Conservation (phyloP, 2,888 invertebrate species). For the Leucophenga montana region DNA sequence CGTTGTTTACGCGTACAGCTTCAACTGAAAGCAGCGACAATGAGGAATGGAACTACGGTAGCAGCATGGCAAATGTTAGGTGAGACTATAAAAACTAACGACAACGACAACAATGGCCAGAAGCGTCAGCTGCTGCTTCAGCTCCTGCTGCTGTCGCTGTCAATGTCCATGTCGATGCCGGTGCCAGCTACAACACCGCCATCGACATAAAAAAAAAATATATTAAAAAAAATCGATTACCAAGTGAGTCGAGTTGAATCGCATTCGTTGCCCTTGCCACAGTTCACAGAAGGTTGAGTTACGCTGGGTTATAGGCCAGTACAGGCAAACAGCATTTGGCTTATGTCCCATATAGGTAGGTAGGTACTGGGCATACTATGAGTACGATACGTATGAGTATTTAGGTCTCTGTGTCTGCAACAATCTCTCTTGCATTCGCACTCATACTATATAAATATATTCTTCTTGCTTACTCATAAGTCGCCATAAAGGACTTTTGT, state of each 20-base stretch:
- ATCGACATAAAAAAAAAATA: neutral
- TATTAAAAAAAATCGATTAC: constrained; percentile 10
- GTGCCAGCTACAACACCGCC: neutral
- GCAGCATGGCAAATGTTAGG: neutral
- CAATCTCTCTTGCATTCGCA: neutral
- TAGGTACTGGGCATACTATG: too few species aligned
- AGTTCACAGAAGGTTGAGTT: neutral
- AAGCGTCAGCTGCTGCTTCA: neutral
- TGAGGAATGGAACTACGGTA: too few species aligned
- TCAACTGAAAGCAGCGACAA: neutral
- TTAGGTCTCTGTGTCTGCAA: neutral
- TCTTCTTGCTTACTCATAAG: neutral
- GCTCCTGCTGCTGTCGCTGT: neutral
- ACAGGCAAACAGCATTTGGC: constrained; percentile 1
- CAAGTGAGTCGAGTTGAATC: neutral
- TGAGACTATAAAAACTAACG: constrained; percentile 7
- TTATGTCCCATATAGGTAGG: neutral
- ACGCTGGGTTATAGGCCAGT: neutral
- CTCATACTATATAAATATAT: neutral
- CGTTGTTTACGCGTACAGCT: neutral
- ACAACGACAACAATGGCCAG: neutral
- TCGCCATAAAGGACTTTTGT: constrained; percentile 12
- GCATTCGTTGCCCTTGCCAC: neutral
- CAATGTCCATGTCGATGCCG: constrained; percentile 1
- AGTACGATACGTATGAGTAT: neutral